Percentiles rank a stretch among this genome's conserved stretches.
Evolutionary conservation across 2,113 vertebrate species (phyloP).

Genomic region (Fulica atra): DNA sequence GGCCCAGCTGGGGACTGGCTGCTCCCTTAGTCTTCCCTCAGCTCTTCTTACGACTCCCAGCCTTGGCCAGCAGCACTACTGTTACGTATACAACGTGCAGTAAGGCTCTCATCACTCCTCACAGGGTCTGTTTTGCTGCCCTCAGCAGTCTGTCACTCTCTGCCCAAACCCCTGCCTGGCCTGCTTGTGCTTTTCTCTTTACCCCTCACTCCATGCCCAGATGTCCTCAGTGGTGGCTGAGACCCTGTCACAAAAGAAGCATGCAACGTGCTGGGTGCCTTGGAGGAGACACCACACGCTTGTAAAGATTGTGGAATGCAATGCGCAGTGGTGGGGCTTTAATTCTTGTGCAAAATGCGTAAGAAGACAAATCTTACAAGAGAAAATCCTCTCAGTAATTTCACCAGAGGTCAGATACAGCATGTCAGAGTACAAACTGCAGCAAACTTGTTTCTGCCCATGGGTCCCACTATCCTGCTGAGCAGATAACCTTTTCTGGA

Average conservation of each 20-base stretch:
- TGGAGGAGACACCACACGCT: neutral
- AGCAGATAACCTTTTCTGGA: conserved; percentile 37
- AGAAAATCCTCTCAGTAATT: neutral
- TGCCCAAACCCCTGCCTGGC: neutral
- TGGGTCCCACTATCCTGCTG: conserved; percentile 9
- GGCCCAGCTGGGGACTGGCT: conserved; percentile 11
- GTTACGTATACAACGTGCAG: neutral
- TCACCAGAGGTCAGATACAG: conserved; percentile 10
- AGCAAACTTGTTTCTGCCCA: conserved; percentile 20
- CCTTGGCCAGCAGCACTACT: neutral
- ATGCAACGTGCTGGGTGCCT: neutral
- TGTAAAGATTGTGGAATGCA: neutral
- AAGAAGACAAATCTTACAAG: neutral
- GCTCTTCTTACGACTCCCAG: neutral
- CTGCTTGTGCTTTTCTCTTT: neutral
- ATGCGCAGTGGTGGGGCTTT: neutral
- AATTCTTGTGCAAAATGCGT: neutral
- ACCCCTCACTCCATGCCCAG: fast-evolving
- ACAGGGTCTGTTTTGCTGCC: neutral
- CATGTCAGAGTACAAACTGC: neutral
- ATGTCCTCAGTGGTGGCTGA: fast-evolving
- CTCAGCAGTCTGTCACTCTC: neutral
- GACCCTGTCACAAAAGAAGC: neutral
- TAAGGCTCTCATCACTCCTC: neutral
- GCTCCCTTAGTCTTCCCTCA: neutral